Conservation (phyloP, 2,888 invertebrate species). For the Apomyelois bistriatella region DNA sequence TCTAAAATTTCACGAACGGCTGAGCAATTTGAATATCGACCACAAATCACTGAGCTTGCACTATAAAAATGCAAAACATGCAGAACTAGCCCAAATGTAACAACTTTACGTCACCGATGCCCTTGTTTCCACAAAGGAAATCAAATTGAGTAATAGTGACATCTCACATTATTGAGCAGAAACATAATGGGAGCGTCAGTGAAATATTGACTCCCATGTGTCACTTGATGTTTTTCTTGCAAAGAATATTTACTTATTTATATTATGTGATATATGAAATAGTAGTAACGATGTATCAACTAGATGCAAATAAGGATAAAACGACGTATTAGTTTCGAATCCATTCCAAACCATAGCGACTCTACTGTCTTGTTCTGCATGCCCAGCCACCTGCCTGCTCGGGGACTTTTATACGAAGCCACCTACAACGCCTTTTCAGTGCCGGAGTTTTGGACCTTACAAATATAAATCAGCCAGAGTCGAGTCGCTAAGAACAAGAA, state of each 20-base stretch:
- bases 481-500: too few relatives aligned
- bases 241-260: neutral
- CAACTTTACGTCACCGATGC: conserved; percentile 9
- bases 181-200: neutral
- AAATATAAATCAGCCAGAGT: too few relatives aligned
- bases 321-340: too few relatives aligned
- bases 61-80: conserved; percentile 1
- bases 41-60: conserved; percentile 1
- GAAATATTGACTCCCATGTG: neutral
- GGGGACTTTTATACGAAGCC: too few relatives aligned
- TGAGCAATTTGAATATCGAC: neutral
- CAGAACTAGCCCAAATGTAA: neutral
- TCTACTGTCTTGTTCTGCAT: too few relatives aligned
- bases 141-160: conserved; percentile 4
- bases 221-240: neutral
- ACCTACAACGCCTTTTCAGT: too few relatives aligned
- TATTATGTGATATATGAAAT: neutral
- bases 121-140: conserved; percentile 11
- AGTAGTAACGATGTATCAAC: too few relatives aligned
- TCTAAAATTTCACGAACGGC: neutral
- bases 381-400: too few relatives aligned
- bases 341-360: too few relatives aligned
- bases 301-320: neutral
- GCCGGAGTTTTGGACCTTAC: too few relatives aligned
- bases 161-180: conserved; percentile 1